Evolutionary conservation across 2,797 vertebrate genomes (phyloP), one percentile per base, ranked within the genome.

Genomic region (Hemitrygon akajei): DNA sequence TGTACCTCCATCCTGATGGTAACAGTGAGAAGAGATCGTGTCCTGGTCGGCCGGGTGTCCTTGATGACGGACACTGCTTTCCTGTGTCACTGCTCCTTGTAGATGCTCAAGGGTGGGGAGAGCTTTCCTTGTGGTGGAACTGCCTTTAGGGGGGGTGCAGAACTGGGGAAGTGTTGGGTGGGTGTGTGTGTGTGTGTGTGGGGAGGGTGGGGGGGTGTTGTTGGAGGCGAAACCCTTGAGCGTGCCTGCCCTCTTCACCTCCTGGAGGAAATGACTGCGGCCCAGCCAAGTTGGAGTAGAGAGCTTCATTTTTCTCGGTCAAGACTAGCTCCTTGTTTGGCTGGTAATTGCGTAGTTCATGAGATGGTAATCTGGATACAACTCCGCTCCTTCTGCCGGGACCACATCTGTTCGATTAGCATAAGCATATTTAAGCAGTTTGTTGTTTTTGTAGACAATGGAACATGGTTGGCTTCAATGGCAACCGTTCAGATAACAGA

Each of bases 401-500:
- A 40, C 2, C 34, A 73, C 34, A 47, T 37, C 69, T 27, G 37
- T n/a, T 37, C 47, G 84, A 87, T 63, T 63, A 91, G 34, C 34
- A 14, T 69, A 71, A 40, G n/a, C 87, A 37, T 91, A 91, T 71
- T 91, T 91, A 40, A 40, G 71, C 82, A 73, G 71, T 73, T 84
- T 58, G 81, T 37, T 18, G 5, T 37, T 2, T 58, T 58, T 84
- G 82, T 84, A 58, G 56, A 84, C 47, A 34, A 34, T n/a, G 11
- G 56, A 47, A 84, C 25, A 58, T 84, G 71, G 71, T 27, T 5
- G 82, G 27, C 82, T 84, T 79, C 3, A 37, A 79, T 79, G 77
- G 12, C 20, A 37, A 79, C 34, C n/a, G 34, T 37, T 37, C n/a
- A 37, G 34, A 60, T 56, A 86, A 27, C 82, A 30, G 82, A 5